phyloP scores from a whole-genome alignment of 2,113 vertebrate species.

The Taurulus bubalis region DNA sequence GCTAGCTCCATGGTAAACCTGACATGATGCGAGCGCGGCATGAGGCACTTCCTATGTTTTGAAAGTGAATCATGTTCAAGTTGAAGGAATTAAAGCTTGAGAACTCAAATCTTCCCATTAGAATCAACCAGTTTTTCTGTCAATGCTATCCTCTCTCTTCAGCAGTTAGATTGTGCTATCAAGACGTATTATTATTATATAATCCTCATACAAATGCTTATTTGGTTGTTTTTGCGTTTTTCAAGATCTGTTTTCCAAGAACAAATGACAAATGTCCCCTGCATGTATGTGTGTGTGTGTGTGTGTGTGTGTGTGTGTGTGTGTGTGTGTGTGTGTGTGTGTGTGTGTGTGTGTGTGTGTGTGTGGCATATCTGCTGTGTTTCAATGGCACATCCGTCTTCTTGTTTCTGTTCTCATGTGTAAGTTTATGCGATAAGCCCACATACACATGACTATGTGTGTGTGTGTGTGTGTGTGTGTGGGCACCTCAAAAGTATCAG shows the following conservation, averaged over 20 bases:
- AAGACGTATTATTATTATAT: neutral
- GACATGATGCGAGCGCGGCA: neutral
- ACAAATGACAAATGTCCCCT: neutral
- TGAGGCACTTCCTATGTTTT: constrained; percentile 21
- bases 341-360: neutral
- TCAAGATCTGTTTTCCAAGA: neutral
- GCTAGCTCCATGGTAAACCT: constrained; percentile 4
- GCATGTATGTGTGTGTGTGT: neutral
- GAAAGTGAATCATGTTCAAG: constrained; percentile 19
- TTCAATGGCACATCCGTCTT: neutral
- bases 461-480: constrained; percentile 8
- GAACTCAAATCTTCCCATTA: neutral
- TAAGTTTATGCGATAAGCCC: neutral
- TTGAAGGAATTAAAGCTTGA: neutral
- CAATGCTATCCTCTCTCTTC: neutral
- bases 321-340: too few species aligned
- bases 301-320: neutral
- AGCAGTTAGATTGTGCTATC: neutral
- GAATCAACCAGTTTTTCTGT: neutral
- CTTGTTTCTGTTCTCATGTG: neutral
- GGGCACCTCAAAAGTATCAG: constrained; percentile 40
- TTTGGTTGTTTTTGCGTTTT: neutral
- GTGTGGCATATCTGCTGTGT: neutral
- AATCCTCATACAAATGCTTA: neutral
- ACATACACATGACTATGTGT: too few species aligned